Conservation (phyloP, 1,140 invertebrate genomes). For the Augochlora pura region DNA sequence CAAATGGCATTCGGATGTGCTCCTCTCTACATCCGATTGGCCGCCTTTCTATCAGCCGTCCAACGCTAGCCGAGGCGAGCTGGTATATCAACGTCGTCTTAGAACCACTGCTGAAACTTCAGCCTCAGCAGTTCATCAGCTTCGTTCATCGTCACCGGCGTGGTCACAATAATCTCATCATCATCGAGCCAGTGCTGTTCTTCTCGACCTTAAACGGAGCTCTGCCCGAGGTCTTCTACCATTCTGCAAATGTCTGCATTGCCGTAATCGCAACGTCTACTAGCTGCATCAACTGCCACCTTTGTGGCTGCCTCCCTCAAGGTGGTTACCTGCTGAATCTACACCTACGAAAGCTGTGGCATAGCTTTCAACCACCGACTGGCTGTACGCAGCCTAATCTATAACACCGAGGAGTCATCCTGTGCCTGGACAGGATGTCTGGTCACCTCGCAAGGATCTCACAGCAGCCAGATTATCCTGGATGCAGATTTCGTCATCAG, state of each 20-base stretch:
- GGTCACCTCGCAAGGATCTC: not conserved
- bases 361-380: constrained; percentile 24
- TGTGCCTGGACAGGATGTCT: not conserved
- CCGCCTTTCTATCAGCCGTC: constrained; percentile 75
- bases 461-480: not conserved
- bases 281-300: constrained; percentile 11
- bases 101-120: constrained; percentile 58
- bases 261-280: constrained; percentile 11
- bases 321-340: constrained; percentile 12
- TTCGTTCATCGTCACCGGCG: constrained; percentile 30
- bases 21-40: constrained; percentile 77
- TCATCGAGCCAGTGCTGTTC: constrained; percentile 37
- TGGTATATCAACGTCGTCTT: constrained; percentile 55
- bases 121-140: constrained; percentile 52
- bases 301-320: constrained; percentile 28
- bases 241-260: constrained; percentile 29
- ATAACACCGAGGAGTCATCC: not conserved
- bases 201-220: constrained; percentile 36
- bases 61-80: constrained; percentile 65
- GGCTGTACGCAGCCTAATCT: not conserved
- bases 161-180: constrained; percentile 23
- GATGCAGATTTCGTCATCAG: constrained; percentile 4
- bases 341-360: constrained; percentile 3
- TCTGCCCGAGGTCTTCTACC: constrained; percentile 11
- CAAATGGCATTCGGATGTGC: constrained; percentile 79